A percentile compares a stretch with the other conserved stretches of the same genome.
Evolutionary conservation across 2,888 invertebrate species (phyloP).

Genomic region (Leucophenga maculata): DNA sequence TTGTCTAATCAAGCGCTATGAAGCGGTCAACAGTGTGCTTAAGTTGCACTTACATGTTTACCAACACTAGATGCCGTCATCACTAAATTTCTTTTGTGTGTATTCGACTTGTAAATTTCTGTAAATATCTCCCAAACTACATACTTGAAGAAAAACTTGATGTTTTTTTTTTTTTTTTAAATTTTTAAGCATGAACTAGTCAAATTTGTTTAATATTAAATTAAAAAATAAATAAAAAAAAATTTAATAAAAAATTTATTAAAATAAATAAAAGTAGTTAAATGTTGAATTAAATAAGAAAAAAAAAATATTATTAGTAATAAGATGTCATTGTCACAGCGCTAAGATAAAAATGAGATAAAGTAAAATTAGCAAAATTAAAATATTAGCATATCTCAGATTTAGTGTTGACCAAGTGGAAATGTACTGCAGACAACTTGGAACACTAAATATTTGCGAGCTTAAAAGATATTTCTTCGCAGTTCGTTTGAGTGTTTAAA

Average conservation of each 20-base stretch:
- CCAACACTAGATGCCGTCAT: neutral
- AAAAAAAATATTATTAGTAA: neutral
- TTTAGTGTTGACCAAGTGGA: constrained; percentile 11
- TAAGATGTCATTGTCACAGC: too few relatives aligned
- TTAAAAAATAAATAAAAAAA: neutral
- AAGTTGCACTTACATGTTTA: neutral
- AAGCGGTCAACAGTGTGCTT: neutral
- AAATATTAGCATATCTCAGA: neutral
- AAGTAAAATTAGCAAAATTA: neutral
- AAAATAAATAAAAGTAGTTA: constrained; percentile 39
- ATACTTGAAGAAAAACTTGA: neutral
- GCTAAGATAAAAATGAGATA: neutral
- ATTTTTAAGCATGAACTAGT: constrained; percentile 34
- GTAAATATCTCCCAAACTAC: neutral
- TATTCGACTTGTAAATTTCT: constrained; percentile 4
- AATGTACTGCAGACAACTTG: too few relatives aligned
- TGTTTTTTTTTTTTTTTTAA: constrained; percentile 7
- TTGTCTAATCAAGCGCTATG: neutral
- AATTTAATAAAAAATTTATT: neutral
- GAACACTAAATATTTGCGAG: too few relatives aligned
- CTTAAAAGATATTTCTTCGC: too few relatives aligned
- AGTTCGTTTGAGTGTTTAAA: too few relatives aligned
- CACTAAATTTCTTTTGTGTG: too few relatives aligned
- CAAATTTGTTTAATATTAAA: constrained; percentile 35
- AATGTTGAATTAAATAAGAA: constrained; percentile 29